Conservation (phyloP, 2,797 vertebrate genomes). For the Falco concolor region DNA sequence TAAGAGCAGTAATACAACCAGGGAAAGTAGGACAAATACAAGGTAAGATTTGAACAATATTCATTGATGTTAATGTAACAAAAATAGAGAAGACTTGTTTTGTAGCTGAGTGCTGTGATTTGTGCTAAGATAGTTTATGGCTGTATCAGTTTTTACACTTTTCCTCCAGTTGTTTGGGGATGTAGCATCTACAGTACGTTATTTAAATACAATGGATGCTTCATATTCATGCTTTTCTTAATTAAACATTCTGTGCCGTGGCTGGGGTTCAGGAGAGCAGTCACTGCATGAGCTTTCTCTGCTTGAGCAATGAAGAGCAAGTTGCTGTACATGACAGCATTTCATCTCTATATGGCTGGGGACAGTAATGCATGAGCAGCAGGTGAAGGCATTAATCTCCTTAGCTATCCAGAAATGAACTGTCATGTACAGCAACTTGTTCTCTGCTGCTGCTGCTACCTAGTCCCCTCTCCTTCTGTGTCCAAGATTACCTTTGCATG, state of each 20-base stretch:
- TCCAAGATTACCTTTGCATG: not conserved
- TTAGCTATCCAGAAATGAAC: conserved; percentile 53
- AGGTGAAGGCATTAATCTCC: conserved; percentile 57
- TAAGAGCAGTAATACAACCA: not conserved
- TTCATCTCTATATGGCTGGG: conserved; percentile 41
- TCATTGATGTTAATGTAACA: not conserved
- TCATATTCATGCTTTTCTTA: conserved; percentile 27
- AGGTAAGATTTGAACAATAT: not conserved
- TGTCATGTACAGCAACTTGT: conserved; percentile 50
- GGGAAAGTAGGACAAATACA: not conserved
- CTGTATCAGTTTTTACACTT: not conserved
- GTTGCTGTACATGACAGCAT: conserved; percentile 43
- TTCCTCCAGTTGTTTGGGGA: not conserved
- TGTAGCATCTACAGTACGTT: not conserved
- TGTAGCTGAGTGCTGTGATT: not conserved
- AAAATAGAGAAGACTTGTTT: not conserved
- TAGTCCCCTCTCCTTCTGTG: not conserved
- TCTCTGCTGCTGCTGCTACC: not conserved
- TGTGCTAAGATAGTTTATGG: not conserved
- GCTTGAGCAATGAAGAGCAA: conserved; percentile 46
- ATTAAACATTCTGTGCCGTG: not conserved
- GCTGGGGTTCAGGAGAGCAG: conserved; percentile 9
- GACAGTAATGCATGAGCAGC: conserved; percentile 43
- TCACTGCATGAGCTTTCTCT: not conserved
- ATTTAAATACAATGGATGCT: conserved; percentile 5